Evolutionary conservation across 2,888 invertebrate species (phyloP), one percentile per base, ranked within the genome.

Genomic region (Campoletis raptor): DNA sequence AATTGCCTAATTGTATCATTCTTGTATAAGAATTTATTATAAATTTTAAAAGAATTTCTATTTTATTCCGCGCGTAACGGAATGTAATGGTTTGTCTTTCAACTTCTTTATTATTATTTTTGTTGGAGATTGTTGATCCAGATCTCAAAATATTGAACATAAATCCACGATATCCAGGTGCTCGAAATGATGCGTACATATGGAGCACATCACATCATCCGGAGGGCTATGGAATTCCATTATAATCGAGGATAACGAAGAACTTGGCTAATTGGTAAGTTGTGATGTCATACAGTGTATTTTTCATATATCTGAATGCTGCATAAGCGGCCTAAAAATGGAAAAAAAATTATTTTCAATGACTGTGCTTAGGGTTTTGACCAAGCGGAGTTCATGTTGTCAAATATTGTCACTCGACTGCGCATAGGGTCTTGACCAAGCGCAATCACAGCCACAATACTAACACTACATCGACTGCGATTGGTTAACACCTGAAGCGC

Each of bases 101-200:
- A 67, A 37, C 18, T 40, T 18, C 15, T 36, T 66, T 36, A 66
- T 66, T 36, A 36, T 15, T 66, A 36, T 36, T 18, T 42, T 42
- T 10, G 42, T 42, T 54, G 15, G 36, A 72, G 70, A 80, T 89
- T 54, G 80, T 87, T 81, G 88, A 86, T 81, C 80, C 85, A n/a
- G 72, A 86, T 52, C 24, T 86, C 24, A 84, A 79, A 45, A 36
- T 88, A 10, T 61, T 88, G 57, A 89, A 85, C 48, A 81, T 88
- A 15, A 87, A 88, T 57, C 76, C 83, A n/a, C 61, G 88, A 5
- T 89, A 67, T 42, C 87, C 85, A 52, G 88, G 87, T 40, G 82
- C 85, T 48, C 81, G 86, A 24, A 81, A 88, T 64, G 88, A 88
- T 69, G 80, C 86, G 10, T 88, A 78, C 48, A 88, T 88, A 18